Evolutionary conservation across 2,797 vertebrate genomes (phyloP), one percentile per base, ranked within the genome.

Genomic region (Schizopygopsis malacanthus): DNA sequence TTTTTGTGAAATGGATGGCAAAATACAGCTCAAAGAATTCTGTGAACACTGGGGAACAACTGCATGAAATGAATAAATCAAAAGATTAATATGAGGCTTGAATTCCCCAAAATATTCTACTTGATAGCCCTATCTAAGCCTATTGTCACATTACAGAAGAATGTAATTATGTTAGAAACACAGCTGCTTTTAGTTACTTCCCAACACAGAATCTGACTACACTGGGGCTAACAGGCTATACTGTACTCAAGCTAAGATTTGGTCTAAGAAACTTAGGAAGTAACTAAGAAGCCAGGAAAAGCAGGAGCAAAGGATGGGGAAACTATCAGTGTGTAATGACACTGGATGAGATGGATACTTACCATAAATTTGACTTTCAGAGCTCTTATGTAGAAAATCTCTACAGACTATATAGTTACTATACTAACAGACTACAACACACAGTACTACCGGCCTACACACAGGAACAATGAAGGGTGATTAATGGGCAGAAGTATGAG

Each of bases 321-420:
- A 72, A 80, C 12, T 37, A 83, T 82, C 47, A 85, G 47, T 25
- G 37, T 41, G 4, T 18, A 25, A 83, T 65, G 67, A 84, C 41
- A n/a, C 80, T 20, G 22, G 56, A 87, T 63, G 37, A 73, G 41
- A 54, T 6, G 59, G 37, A 45, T 11, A 83, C 54, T 16, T 41
- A 28, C 25, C 43, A 65, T 83, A 83, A 73, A 83, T 75, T 72
- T 54, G 33, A 84, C 33, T 47, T 79, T 79, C 18, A 41, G 37
- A 75, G 45, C n/a, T 52, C 63, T 54, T 70, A 37, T 16, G 7
- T 72, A 83, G 52, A 87, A 69, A 52, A 25, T 65, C 47, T 81
- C 79, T 54, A 86, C 16, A 10, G 45, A 82, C 77, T 61, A 79
- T 79, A 79, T 6, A 43, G 77, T 79, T 79, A 28, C 77, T 63